Evolutionary conservation across 2,797 vertebrate species (phyloP).

Genomic region (Labeo calbasu): DNA sequence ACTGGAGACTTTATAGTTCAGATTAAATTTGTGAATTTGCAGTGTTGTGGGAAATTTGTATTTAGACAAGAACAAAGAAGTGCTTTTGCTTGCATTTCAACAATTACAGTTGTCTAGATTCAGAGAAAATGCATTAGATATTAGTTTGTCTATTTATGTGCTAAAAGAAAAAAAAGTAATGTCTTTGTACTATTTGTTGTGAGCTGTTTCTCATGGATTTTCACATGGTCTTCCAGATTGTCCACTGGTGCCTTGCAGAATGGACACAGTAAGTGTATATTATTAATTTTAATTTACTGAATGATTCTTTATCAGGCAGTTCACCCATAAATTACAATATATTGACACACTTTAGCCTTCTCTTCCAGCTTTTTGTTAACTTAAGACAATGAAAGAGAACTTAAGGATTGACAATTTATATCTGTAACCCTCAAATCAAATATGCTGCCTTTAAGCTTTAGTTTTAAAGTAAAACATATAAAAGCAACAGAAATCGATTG

Average conservation of each 20-base stretch:
- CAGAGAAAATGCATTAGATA: not conserved
- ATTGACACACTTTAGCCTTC: not conserved
- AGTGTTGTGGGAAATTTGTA: not conserved
- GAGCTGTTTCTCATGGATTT: conserved; percentile 35
- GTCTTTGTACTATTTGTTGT: not conserved
- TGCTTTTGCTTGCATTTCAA: not conserved
- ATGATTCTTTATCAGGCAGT: not conserved
- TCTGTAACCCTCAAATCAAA: not conserved
- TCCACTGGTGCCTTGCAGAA: conserved; percentile 93
- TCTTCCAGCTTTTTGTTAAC: not conserved
- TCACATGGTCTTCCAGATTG: conserved; percentile 81
- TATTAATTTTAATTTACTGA: not conserved
- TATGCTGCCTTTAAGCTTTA: not conserved
- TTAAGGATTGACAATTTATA: not conserved
- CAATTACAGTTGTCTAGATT: not conserved
- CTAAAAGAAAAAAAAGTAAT: not conserved
- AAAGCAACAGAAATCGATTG: not conserved
- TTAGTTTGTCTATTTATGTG: not conserved
- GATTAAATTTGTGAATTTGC: not conserved
- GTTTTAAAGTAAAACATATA: too few species aligned
- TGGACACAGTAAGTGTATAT: conserved; percentile 84
- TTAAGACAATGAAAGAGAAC: not conserved
- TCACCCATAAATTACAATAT: not conserved
- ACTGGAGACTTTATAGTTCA: not conserved
- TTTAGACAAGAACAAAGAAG: not conserved